Base-by-base conservation (phyloP, 1,140 invertebrate genomes). In the Riptortus pedestris region DNA sequence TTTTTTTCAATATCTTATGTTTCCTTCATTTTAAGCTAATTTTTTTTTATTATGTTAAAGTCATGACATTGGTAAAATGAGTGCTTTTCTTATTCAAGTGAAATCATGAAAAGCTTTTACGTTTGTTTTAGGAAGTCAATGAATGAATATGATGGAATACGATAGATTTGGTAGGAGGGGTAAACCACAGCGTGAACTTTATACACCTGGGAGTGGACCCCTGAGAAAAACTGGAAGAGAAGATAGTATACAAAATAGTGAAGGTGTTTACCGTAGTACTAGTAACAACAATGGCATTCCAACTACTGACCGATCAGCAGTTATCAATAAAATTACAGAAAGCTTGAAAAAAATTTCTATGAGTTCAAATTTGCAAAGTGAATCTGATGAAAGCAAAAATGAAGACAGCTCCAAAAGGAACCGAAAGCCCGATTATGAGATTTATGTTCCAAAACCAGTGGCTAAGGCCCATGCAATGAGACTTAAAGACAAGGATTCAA, bases 121-220 rank as follows among this genome's bases (percentile, higher is more conserved):
- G 31, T 38, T 38, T 38, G 5, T 7, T 38, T 14, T 38, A 7
- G 31, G 5, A 38, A 14, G 31, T 51, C 7, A 18, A 18, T 51
- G 9, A 18, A 9, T 51, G 48, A 7, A 47, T 14, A 65, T 65
- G 58, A 47, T 18, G 26, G 58, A 60, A 38, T 28, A 24, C 11
- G 63, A 64, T 43, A 64, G 22, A 24, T 45, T 26, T 60, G 27
- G 31, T 7, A 48, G 67, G 20, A 47, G 68, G 61, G 62, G 65
- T 20, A 70, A 68, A 31, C 71, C 71, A 24, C 71, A 72, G 64
- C 48, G 69, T 26, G 66, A 68, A 62, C 66, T 73, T 16, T 74
- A 74, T 55, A 65, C 68, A 20, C 73, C 73, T 45, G 72, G 72
- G 18, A 72, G 68, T 62, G 72, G 73, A 16, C 68, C 71, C 14